Conservation (phyloP, 1,140 invertebrate genomes). For the Fopius arisanus region DNA sequence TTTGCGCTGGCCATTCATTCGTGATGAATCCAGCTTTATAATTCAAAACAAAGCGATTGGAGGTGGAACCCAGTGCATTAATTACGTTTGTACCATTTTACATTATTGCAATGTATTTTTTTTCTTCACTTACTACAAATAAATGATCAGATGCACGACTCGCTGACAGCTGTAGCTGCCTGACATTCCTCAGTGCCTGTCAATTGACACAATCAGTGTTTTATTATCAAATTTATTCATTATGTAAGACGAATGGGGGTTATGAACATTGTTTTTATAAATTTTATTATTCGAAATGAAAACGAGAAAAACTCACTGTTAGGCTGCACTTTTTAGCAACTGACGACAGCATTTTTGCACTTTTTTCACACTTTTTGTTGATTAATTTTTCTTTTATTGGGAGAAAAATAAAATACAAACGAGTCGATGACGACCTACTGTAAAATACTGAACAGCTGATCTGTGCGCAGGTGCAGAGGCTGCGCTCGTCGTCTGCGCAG, state of each 20-base stretch:
- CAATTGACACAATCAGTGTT: conserved; percentile 15
- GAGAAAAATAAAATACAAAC: not conserved
- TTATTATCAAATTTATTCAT: not conserved
- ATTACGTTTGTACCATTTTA: not conserved
- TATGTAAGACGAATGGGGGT: conserved; percentile 12
- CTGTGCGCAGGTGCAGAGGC: not conserved
- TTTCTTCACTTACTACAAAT: conserved; percentile 48
- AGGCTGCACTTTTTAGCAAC: conserved; percentile 14
- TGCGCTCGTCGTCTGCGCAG: no score
- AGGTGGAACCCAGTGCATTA: not conserved
- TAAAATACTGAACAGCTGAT: not conserved
- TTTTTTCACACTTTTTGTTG: not conserved
- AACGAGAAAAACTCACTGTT: conserved; percentile 7
- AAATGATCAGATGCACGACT: conserved; percentile 47
- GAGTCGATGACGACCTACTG: not conserved
- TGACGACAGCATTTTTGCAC: conserved; percentile 6
- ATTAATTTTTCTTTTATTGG: not conserved
- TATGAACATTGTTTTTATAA: not conserved
- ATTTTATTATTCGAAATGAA: not conserved
- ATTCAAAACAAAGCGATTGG: not conserved
- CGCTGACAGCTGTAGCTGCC: conserved; percentile 50
- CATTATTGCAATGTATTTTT: not conserved
- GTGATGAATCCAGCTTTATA: not conserved
- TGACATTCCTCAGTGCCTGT: conserved; percentile 46
- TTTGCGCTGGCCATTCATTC: not conserved